phyloP scores from a whole-genome alignment of 2,888 invertebrate species.

The Cordilura impudica region DNA sequence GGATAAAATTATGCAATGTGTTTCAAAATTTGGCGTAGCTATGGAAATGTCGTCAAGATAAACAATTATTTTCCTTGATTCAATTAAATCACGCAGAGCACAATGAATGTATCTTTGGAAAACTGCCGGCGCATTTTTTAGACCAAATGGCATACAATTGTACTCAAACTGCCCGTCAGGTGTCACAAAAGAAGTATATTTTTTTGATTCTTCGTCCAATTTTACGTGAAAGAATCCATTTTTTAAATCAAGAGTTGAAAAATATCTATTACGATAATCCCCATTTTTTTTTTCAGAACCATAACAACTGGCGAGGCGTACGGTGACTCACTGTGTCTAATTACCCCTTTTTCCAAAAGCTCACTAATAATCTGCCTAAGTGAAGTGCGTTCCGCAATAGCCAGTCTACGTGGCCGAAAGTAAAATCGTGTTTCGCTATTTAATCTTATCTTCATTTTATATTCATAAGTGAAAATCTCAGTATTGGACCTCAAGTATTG shows the following conservation, averaged over 20 bases:
- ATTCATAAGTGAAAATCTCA: background rate
- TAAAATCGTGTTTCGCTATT: too few relatives aligned
- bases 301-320: constrained; percentile 23
- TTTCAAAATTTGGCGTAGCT: background rate
- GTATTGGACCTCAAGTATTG: constrained; percentile 18
- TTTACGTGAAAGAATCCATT: constrained; percentile 7
- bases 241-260: background rate
- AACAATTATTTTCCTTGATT: constrained; percentile 1
- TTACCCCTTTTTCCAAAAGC: constrained; percentile 18
- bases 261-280: constrained; percentile 9
- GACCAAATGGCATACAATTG: constrained; percentile 1
- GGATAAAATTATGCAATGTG: background rate
- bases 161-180: constrained; percentile 1
- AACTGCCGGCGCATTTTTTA: constrained; percentile 1
- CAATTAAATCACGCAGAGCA: constrained; percentile 57
- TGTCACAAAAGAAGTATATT: background rate
- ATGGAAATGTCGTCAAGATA: background rate
- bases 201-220: background rate
- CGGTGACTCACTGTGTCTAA: constrained; percentile 16
- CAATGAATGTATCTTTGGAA: constrained; percentile 48
- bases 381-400: background rate
- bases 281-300: constrained; percentile 27
- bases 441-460: constrained; percentile 25
- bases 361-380: background rate
- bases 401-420: too few relatives aligned